Evolutionary conservation across 2,888 invertebrate genomes (phyloP).

Genomic region (Keiferia lycopersicella): DNA sequence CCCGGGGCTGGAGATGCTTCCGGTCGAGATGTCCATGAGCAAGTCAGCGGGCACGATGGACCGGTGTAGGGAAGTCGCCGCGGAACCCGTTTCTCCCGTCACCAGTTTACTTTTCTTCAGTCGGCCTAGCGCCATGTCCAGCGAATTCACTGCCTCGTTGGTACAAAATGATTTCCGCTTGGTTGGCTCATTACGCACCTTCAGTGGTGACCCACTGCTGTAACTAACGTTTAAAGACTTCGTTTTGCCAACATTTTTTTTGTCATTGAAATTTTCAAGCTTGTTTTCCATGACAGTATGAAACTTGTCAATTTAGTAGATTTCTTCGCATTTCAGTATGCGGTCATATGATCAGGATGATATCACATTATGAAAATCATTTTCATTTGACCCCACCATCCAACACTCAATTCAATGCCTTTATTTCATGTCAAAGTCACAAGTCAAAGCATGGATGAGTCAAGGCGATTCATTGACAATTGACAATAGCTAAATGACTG

Average conservation of each 20-base stretch:
- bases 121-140: slow-evolving; percentile 58
- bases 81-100: slow-evolving; percentile 42
- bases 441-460: no score
- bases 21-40: slow-evolving; percentile 50
- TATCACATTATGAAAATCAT: background rate
- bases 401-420: no score
- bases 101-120: slow-evolving; percentile 64
- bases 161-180: slow-evolving; percentile 61
- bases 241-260: slow-evolving; percentile 51
- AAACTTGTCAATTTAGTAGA: slow-evolving; percentile 6
- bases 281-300: slow-evolving; percentile 56
- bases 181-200: slow-evolving; percentile 43
- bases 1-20: slow-evolving; percentile 40
- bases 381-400: no score
- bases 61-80: background rate
- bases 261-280: slow-evolving; percentile 46
- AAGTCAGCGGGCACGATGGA: slow-evolving; percentile 41
- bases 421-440: no score
- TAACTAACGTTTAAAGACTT: slow-evolving; percentile 43
- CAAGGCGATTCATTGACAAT: no score
- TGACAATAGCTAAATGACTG: no score
- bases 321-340: background rate
- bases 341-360: background rate
- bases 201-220: slow-evolving; percentile 37
- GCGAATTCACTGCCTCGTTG: slow-evolving; percentile 60